These are phyloP conservation scores for Micromesistius poutassou DNA, from an alignment of 2,797 vertebrate species.

Conservation along the genomic window DNA sequence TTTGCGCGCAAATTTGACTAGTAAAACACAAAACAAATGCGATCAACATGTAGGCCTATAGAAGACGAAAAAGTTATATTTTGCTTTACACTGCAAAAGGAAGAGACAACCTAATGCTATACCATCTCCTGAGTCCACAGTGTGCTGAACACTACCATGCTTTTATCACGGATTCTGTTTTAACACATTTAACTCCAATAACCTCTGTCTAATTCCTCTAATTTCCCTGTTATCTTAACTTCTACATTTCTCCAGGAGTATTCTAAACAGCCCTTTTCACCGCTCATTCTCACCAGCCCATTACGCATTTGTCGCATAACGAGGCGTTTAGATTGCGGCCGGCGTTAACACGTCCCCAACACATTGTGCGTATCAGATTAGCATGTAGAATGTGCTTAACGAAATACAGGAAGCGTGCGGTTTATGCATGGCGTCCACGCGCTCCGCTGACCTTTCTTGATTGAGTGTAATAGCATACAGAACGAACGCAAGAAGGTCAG, in stretches of 20 bases:
- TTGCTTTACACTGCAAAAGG: not conserved
- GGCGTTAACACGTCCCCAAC: not conserved
- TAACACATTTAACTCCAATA: not conserved
- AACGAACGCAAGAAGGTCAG: conserved; percentile 77
- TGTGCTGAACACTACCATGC: not conserved
- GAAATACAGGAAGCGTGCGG: conserved; percentile 35
- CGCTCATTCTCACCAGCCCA: not conserved
- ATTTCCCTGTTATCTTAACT: not conserved
- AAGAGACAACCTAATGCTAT: not conserved
- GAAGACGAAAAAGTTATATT: not conserved
- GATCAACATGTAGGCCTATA: not conserved
- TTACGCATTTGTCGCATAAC: not conserved
- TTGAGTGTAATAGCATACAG: conserved; percentile 77
- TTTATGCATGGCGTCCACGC: conserved; percentile 69
- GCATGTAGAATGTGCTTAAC: conserved; percentile 39
- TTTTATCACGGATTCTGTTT: not conserved
- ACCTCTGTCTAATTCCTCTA: not conserved
- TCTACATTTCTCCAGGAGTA: not conserved
- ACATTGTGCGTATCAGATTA: conserved; percentile 14
- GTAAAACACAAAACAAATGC: not conserved
- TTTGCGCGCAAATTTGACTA: not conserved
- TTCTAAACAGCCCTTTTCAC: not conserved
- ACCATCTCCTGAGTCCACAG: not conserved
- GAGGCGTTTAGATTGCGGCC: not conserved
- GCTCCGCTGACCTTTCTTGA: conserved; percentile 74